A percentile compares a stretch with the other conserved stretches of the same genome.
phyloP scores from a whole-genome alignment of 2,113 vertebrate species.

The Platysternon megacephalum region DNA sequence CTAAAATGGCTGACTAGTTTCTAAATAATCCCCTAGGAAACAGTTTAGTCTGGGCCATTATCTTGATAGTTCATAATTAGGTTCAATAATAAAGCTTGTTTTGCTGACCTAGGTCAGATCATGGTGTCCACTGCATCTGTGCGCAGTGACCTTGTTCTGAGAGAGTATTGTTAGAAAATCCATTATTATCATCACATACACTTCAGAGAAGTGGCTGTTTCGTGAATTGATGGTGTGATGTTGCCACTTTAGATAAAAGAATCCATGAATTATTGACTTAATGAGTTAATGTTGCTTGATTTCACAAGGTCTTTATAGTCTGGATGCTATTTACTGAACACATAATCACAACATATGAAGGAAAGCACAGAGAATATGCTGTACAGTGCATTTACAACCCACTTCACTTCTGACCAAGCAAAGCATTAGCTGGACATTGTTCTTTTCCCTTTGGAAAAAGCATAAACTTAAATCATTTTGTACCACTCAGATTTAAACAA shows the following conservation, averaged over 20 bases:
- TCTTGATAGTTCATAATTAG: conserved; percentile 88
- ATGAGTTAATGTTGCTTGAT: conserved; percentile 89
- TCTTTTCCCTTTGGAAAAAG: neutral
- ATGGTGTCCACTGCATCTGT: conserved; percentile 78
- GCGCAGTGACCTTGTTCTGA: conserved; percentile 83
- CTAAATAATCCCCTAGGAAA: conserved; percentile 84
- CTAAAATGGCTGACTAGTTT: conserved; percentile 77
- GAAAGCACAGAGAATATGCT: conserved; percentile 52
- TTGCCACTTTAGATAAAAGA: conserved; percentile 92
- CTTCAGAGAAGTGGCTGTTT: conserved; percentile 87
- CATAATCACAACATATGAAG: conserved; percentile 67
- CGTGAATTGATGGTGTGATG: conserved; percentile 89
- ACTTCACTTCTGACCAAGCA: conserved; percentile 19
- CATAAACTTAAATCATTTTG: conserved; percentile 4
- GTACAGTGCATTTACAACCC: conserved; percentile 17
- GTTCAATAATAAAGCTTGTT: conserved; percentile 85
- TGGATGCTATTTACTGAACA: conserved; percentile 77
- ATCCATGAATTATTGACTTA: conserved; percentile 92
- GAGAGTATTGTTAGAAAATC: conserved; percentile 87
- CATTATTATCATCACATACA: conserved; percentile 89
- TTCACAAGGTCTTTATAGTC: conserved; percentile 82
- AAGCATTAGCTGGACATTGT: neutral
- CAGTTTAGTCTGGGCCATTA: conserved; percentile 83
- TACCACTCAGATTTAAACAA: conserved; percentile 19
- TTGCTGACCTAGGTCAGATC: conserved; percentile 84